A percentile compares a stretch with the other conserved stretches of the same genome.
phyloP scores from a whole-genome alignment of 2,797 vertebrate genomes.

The Ctenochaetus hawaiiensis region DNA sequence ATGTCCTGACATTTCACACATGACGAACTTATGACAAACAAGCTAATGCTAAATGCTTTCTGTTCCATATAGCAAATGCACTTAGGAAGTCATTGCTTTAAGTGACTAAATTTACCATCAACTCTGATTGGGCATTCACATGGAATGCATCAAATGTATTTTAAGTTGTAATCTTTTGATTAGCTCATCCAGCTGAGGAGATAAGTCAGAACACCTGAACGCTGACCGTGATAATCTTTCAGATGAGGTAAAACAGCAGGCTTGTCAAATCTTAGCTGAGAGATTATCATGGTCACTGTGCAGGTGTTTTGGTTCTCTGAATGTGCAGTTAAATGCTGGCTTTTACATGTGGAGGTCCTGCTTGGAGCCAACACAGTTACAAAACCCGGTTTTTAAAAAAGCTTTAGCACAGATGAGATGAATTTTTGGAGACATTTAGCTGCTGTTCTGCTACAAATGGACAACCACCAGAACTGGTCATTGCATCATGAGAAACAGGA shows the following conservation, averaged over 20 bases:
- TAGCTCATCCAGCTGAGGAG: constrained; percentile 36
- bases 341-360: not conserved
- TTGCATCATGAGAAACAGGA: not conserved
- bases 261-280: constrained; percentile 15
- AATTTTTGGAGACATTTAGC: not conserved
- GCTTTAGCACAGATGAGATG: too few relatives aligned
- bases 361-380: too few relatives aligned
- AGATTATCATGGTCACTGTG: constrained; percentile 24
- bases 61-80: too few relatives aligned
- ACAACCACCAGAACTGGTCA: not conserved
- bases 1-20: too few relatives aligned
- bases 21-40: too few relatives aligned
- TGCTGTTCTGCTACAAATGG: not conserved
- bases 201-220: constrained; percentile 26
- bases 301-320: constrained; percentile 24
- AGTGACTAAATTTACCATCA: too few relatives aligned
- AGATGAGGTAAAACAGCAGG: constrained; percentile 21
- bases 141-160: too few relatives aligned
- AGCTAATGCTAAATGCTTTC: too few relatives aligned
- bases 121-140: too few relatives aligned
- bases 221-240: constrained; percentile 13
- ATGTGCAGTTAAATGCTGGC: constrained; percentile 18
- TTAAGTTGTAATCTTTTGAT: constrained; percentile 5
- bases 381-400: too few relatives aligned
- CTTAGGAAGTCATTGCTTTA: too few relatives aligned